Evolutionary conservation across 2,113 vertebrate species (phyloP).

Genomic region (Nesospiza acunhae): DNA sequence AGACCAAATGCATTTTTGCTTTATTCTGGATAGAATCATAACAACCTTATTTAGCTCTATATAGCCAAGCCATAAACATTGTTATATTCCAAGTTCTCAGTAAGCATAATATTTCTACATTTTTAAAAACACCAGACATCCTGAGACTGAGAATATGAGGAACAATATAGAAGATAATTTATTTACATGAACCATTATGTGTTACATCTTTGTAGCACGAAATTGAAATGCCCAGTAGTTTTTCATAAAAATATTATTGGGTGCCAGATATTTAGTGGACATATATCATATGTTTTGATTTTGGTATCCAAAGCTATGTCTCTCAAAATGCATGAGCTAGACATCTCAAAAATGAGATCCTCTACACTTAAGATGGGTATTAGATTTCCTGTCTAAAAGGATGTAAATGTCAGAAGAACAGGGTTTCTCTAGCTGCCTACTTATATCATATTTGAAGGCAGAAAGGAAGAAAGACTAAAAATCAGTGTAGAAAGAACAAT

Average conservation of each 20-base stretch:
- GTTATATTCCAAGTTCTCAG: neutral
- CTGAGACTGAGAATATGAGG: neutral
- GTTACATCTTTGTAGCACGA: neutral
- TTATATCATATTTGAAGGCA: neutral
- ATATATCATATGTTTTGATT: neutral
- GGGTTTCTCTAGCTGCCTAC: neutral
- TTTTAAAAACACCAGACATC: neutral
- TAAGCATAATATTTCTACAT: neutral
- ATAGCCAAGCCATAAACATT: neutral
- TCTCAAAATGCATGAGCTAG: neutral
- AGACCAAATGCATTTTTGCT: neutral
- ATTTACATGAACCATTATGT: neutral
- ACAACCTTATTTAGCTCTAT: neutral
- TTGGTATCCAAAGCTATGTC: no score
- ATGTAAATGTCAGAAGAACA: neutral
- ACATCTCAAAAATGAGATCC: neutral
- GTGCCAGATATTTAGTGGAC: neutral
- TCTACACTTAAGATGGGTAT: neutral
- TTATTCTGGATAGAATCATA: neutral
- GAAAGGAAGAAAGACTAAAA: neutral
- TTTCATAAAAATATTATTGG: neutral
- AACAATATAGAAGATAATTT: neutral
- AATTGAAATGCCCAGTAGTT: neutral
- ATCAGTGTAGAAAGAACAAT: neutral
- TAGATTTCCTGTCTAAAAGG: neutral